phyloP scores from a whole-genome alignment of 2,888 invertebrate genomes.

The Perithous albicinctus region DNA sequence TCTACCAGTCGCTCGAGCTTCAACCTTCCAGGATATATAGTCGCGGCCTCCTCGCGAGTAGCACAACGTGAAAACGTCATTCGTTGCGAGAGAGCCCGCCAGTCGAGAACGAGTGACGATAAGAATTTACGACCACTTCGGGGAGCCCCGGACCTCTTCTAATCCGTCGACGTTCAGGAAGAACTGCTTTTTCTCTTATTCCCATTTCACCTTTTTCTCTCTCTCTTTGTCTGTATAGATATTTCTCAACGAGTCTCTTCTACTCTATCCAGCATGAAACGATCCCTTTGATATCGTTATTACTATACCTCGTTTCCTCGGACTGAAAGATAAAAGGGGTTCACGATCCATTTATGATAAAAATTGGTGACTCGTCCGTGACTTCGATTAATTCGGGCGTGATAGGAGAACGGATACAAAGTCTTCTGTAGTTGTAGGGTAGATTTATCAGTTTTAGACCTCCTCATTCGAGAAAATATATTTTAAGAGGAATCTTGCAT shows the following conservation, averaged over 20 bases:
- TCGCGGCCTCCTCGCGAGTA: slow-evolving; percentile 35
- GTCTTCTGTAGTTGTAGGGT: not conserved
- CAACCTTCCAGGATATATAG: slow-evolving; percentile 22
- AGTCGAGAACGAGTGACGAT: slow-evolving; percentile 77
- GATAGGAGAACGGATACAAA: not conserved
- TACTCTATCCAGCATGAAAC: slow-evolving; percentile 6
- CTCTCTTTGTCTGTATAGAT: slow-evolving; percentile 40
- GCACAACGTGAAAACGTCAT: slow-evolving; percentile 65
- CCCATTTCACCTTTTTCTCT: slow-evolving; percentile 46
- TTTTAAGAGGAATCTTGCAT: no score
- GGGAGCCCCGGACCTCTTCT: slow-evolving; percentile 64
- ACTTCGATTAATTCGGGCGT: slow-evolving; percentile 13
- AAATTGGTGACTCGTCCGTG: slow-evolving; percentile 22
- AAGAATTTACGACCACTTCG: slow-evolving; percentile 76
- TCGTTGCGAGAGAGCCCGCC: slow-evolving; percentile 42
- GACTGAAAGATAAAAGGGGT: slow-evolving; percentile 36
- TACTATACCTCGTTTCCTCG: slow-evolving; percentile 9
- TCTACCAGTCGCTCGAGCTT: slow-evolving; percentile 1
- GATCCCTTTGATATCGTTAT: slow-evolving; percentile 30
- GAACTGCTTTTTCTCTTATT: slow-evolving; percentile 53
- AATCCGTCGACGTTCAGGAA: slow-evolving; percentile 70
- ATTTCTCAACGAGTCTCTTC: slow-evolving; percentile 44
- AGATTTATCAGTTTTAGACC: not conserved
- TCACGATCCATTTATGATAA: slow-evolving; percentile 39
- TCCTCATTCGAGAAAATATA: no score